phyloP scores from a whole-genome alignment of 2,113 vertebrate genomes.

The Sclerurus mexicanus region DNA sequence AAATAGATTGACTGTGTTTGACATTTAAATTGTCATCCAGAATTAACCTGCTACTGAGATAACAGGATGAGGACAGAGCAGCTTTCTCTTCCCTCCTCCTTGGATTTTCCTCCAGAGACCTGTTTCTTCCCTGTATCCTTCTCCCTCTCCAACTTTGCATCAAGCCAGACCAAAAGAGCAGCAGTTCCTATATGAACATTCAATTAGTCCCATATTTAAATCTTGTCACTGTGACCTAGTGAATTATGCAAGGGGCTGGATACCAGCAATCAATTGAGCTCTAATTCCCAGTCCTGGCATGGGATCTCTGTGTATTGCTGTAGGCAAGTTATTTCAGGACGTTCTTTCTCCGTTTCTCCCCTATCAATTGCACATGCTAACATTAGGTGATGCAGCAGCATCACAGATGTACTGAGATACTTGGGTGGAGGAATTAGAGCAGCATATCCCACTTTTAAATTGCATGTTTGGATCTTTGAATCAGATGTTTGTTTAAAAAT shows the following conservation, averaged over 20 bases:
- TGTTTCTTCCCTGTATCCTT: not conserved
- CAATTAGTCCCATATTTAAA: conserved; percentile 42
- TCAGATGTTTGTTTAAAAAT: not conserved
- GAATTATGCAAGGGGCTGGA: conserved; percentile 43
- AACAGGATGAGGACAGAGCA: not conserved
- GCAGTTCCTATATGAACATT: conserved; percentile 12
- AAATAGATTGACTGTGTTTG: not conserved
- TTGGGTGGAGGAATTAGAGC: not conserved
- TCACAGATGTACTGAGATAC: not conserved
- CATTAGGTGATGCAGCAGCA: conserved; percentile 43
- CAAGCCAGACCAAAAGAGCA: not conserved
- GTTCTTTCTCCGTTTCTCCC: not conserved
- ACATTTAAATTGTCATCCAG: not conserved
- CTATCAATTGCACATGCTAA: not conserved
- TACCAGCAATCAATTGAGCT: conserved; percentile 38
- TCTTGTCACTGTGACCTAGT: conserved; percentile 22
- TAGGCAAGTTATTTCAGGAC: conserved; percentile 7
- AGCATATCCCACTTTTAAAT: not conserved
- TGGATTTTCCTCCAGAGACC: not conserved
- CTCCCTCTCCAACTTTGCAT: not conserved
- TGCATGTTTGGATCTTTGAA: not conserved
- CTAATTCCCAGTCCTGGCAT: conserved; percentile 36
- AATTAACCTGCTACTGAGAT: conserved; percentile 9
- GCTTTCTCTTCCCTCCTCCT: not conserved
- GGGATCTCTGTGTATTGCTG: not conserved